Percentiles rank a stretch among this genome's conserved stretches.
Conservation (phyloP, 2,797 vertebrate genomes). For the Telmatherina bonti region DNA sequence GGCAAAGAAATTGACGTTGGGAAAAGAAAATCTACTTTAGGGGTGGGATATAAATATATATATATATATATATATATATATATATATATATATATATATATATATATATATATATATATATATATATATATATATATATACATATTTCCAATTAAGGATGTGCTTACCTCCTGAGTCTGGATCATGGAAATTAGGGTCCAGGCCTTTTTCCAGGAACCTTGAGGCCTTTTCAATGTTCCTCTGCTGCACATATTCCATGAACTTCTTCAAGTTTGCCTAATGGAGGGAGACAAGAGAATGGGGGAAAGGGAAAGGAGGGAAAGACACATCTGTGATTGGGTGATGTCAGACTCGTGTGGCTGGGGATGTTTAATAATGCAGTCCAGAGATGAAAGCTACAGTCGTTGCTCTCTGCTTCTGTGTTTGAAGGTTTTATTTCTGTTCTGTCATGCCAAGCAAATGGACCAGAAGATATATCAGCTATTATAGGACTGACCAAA, state of each 20-base stretch:
- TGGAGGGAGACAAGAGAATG: slow-evolving; percentile 55
- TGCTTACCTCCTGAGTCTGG: slow-evolving; percentile 93
- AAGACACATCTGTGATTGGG: slow-evolving; percentile 70
- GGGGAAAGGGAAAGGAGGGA: slow-evolving; percentile 32
- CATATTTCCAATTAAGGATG: neutral
- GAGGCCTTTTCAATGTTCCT: slow-evolving; percentile 91
- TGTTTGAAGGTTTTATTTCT: slow-evolving; percentile 69
- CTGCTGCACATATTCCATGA: slow-evolving; percentile 94
- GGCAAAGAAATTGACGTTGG: slow-evolving; percentile 27
- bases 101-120: too few species aligned
- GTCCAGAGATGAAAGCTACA: slow-evolving; percentile 78
- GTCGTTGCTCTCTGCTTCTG: slow-evolving; percentile 51
- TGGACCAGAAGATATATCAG: slow-evolving; percentile 51
- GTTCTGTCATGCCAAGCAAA: slow-evolving; percentile 68
- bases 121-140: too few species aligned
- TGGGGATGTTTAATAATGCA: slow-evolving; percentile 82
- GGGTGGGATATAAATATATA: neutral
- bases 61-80: too few species aligned
- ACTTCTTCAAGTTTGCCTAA: slow-evolving; percentile 97
- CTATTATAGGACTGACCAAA: slow-evolving; percentile 47
- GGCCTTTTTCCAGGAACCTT: slow-evolving; percentile 94
- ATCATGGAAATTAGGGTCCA: slow-evolving; percentile 98
- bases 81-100: too few species aligned
- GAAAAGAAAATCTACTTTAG: neutral
- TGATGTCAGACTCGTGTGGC: slow-evolving; percentile 73